Base-by-base conservation (phyloP, 2,888 invertebrate species). In the Neocrepidodera transversa region DNA sequence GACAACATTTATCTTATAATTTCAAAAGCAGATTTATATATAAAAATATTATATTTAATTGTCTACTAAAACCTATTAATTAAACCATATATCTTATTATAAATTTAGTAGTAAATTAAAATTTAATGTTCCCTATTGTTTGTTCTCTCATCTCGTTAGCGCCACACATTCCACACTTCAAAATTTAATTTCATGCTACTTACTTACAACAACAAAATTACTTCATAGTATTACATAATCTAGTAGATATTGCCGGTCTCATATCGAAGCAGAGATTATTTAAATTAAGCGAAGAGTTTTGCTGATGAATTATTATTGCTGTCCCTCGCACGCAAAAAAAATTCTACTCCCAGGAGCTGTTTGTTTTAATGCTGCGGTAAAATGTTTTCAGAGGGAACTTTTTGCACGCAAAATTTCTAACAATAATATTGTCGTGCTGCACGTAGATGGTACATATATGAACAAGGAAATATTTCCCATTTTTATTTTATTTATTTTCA, bases 171-270 rank as follows among this genome's bases (percentile, higher is more conserved):
- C 43, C 53, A 11, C 42, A 52, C 30, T 52, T 18, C 42, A 30
- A 16, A 42, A 40, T 30, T 42, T 17, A 52, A 42, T 52, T 53
- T 53, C 32, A 35, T 30, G 35, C 53, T 35, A 43, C 53, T 43
- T 43, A 35, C 43, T 20, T 43, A 35, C 30, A 53, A 53, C 35
- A 53, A 53, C 43, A 42, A 38, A 42, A 53, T 53, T 43, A 53
- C 40, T 43, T 43, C 14, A 43, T 43, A n/a, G 43, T 30, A 17
- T 36, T 20, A n/a, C 50, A 38, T 38, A 38, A 26, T 5, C 8
- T 49, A 49, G 20, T 36, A 16, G 20, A 38, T 36, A 16, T 36
- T 23, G 16, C 10, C 6, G 38, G 1, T 38, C 13, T 38, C 38
- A 35, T 35, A 35, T 35, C 10, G 2, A 2, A 2, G 8, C 28